Evolutionary conservation across 2,888 invertebrate species (phyloP), one percentile per base, ranked within the genome.

Genomic region (Eurytoma adleriae): DNA sequence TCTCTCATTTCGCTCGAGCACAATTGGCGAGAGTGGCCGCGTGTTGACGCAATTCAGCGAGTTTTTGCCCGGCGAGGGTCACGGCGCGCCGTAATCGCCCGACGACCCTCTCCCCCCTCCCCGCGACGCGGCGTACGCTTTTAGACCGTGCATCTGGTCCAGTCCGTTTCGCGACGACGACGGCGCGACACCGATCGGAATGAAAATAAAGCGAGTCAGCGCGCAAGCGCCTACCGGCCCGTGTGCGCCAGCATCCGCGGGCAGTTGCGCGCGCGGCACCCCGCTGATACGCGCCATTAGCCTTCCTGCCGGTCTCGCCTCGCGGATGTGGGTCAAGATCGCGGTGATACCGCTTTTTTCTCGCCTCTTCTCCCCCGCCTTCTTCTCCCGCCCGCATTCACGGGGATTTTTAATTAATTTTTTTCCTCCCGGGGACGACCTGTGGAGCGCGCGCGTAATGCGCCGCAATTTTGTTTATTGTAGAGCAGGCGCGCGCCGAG

Each of bases 61-160:
- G 50, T 69, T 69, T 70, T 70, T 64, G 56, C 54, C 1, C 18
- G 40, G 40, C 13, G 12, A 54, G 16, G n/a, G 54, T n/a, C 54
- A n/a, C 54, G 54, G 54, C 54, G 14, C 54, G 14, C 54, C 54
- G 40, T 40, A 40, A 40, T 70, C 56, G 56, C 54, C 1, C 18
- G 40, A 40, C 13, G 12, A 54, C 54, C 14, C 16, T n/a, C 54
- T 3, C 12, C 2, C 16, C 54, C 12, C 50, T 24, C n/a, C 54
- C n/a, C 40, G 7, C 40, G 10, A 0, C 40, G 40, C 10, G 10
- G 54, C 16, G 57, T 85, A 87, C 88, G 83, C 84, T 88, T 89
- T 89, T 89, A 88, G 88, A 86, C 83, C 48, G 27, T 82, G 85
- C 88, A 87, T 88, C 87, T 88, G 88, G 87, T 84, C 84, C 86